Percentiles rank a stretch among this genome's conserved stretches.
These are phyloP conservation scores for Ectropis grisescens DNA, from an alignment of 1,140 invertebrate genomes.

Conservation along the genomic window DNA sequence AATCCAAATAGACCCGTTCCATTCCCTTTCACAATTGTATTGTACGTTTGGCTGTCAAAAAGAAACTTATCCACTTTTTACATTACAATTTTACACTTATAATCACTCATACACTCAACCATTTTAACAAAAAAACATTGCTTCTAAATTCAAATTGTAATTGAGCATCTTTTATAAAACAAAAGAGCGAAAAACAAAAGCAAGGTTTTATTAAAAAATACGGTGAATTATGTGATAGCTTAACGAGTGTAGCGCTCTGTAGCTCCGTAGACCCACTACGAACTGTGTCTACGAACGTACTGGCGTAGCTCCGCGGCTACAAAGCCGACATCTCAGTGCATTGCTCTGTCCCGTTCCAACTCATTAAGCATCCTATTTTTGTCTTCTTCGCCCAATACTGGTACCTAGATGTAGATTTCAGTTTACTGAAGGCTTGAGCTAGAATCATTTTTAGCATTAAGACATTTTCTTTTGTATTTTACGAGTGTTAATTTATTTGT, in stretches of 20 bases:
- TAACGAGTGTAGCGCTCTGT: too few relatives aligned
- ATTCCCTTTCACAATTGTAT: conserved; percentile 62
- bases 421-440: conserved; percentile 42
- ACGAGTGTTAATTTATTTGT: too few relatives aligned
- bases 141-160: too few relatives aligned
- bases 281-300: conserved; percentile 29
- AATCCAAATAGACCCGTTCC: conserved; percentile 44
- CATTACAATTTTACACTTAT: conserved; percentile 45
- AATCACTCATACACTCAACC: too few relatives aligned
- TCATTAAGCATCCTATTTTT: conserved; percentile 4
- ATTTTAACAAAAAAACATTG: too few relatives aligned
- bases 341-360: conserved; percentile 18
- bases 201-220: too few relatives aligned
- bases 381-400: too few relatives aligned
- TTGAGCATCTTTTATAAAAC: too few relatives aligned
- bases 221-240: too few relatives aligned
- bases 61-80: conserved; percentile 65
- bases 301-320: conserved; percentile 38
- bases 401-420: conserved; percentile 36
- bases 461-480: too few relatives aligned
- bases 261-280: too few relatives aligned
- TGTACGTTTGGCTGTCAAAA: conserved; percentile 49
- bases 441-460: conserved; percentile 52
- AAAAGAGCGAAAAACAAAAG: too few relatives aligned
- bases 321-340: conserved; percentile 19